Base-by-base conservation (phyloP, 2,888 invertebrate genomes). In the Pachydiplax longipennis region DNA sequence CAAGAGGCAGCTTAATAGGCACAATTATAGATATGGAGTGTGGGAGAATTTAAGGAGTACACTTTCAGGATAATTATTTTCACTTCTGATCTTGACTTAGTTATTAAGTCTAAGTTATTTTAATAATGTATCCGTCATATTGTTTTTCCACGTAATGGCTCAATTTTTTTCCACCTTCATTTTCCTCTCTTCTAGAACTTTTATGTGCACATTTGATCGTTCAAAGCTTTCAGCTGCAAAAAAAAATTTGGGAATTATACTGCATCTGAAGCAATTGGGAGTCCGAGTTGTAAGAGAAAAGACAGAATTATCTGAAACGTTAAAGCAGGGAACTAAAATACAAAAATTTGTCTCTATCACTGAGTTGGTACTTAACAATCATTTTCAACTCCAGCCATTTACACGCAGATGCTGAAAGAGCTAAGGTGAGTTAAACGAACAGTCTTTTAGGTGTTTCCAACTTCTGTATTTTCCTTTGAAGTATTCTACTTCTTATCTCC, bases 281-380 rank as follows among this genome's bases (percentile, higher is more conserved):
- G 2, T 40, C 6, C 4, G 4, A 40, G 40, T 40, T 40, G 82
- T 15, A 58, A 58, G 58, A 15, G 58, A 31, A 10, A 18, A 15
- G 12, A 31, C 83, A 3, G 83, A 83, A 53, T 83, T 53, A 83
- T 83, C 53, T 48, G 53, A 53, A 18, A 18, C 58, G 13, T 53
- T 22, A 8, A 35, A 61, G 58, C 31, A 35, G 58, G 83, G 35
- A 18, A 61, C 83, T 83, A 83, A 83, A 83, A 53, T 83, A 22
- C 83, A 58, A 25, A 83, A 83, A 61, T 58, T 83, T 58, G 44
- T 83, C 58, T 83, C 83, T 44, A 83, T 83, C 53, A 53, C 31
- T 61, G 35, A n/a, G 31, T 35, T 83, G 44, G 22, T 15, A 31
- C 83, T 83, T 37, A 31, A 31, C 8, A 83, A 83, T 83, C 10